Percentiles rank a stretch among this genome's conserved stretches.
These are phyloP conservation scores for Cerastis leucographa DNA, from an alignment of 2,888 invertebrate genomes.

Conservation along the genomic window DNA sequence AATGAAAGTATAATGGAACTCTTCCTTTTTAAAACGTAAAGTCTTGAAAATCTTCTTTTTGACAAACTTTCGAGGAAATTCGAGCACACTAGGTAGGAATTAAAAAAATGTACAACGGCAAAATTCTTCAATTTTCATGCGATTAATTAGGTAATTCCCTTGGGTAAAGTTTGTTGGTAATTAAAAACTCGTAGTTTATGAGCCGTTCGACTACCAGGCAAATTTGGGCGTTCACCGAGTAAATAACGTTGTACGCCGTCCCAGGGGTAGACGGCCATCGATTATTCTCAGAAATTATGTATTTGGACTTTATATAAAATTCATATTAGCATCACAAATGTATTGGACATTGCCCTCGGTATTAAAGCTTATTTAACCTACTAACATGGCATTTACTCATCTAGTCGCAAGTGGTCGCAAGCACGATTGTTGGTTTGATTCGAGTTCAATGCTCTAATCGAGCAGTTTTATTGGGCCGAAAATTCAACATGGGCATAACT, in stretches of 20 bases:
- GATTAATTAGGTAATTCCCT: background rate
- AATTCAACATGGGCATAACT: too few relatives aligned
- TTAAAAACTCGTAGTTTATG: constrained; percentile 22
- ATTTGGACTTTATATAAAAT: constrained; percentile 13
- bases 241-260: constrained; percentile 6
- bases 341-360: background rate
- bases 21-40: background rate
- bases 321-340: background rate
- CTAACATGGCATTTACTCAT: background rate
- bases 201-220: background rate
- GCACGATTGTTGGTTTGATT: background rate
- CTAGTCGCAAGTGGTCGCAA: background rate
- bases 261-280: constrained; percentile 12
- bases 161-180: constrained; percentile 13
- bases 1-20: background rate
- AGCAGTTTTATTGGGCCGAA: background rate
- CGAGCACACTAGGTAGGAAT: background rate
- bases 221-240: constrained; percentile 17
- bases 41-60: background rate
- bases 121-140: background rate
- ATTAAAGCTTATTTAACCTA: background rate
- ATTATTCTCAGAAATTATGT: constrained; percentile 9
- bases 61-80: background rate
- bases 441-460: background rate
- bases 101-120: background rate